These are phyloP conservation scores for Pogonognathellus flavescens DNA, from an alignment of 1,140 invertebrate species.

Conservation along the genomic window DNA sequence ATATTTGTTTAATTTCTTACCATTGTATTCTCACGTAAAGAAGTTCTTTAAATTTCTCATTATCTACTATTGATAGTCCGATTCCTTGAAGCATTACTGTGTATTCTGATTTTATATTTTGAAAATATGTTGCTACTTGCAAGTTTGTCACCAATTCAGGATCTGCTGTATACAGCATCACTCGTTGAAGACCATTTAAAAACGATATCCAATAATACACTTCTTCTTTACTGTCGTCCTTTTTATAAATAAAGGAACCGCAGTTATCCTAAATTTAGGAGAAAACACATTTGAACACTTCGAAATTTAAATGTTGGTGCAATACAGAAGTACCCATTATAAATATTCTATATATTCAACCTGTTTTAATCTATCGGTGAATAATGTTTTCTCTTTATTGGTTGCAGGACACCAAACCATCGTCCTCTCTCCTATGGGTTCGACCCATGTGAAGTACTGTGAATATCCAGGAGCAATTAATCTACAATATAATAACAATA, in stretches of 20 bases:
- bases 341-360: conserved; percentile 18
- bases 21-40: conserved; percentile 92
- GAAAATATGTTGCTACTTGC: conserved; percentile 82
- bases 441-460: conserved; percentile 72
- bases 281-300: background rate
- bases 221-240: conserved; percentile 68
- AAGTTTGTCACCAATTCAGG: conserved; percentile 81
- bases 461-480: conserved; percentile 67
- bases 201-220: conserved; percentile 88
- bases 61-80: conserved; percentile 94
- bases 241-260: conserved; percentile 6
- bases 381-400: conserved; percentile 67
- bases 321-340: no score
- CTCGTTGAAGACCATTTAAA: conserved; percentile 91
- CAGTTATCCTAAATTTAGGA: conserved; percentile 42
- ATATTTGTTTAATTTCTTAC: no score
- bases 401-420: conserved; percentile 70
- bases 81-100: conserved; percentile 87
- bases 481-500: no score
- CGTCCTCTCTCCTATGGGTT: conserved; percentile 70
- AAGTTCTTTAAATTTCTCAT: conserved; percentile 83
- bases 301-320: no score
- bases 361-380: conserved; percentile 55
- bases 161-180: conserved; percentile 88
- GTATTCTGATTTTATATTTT: conserved; percentile 76